phyloP scores from a whole-genome alignment of 2,888 invertebrate species.

The Lasioglossum vierecki region DNA sequence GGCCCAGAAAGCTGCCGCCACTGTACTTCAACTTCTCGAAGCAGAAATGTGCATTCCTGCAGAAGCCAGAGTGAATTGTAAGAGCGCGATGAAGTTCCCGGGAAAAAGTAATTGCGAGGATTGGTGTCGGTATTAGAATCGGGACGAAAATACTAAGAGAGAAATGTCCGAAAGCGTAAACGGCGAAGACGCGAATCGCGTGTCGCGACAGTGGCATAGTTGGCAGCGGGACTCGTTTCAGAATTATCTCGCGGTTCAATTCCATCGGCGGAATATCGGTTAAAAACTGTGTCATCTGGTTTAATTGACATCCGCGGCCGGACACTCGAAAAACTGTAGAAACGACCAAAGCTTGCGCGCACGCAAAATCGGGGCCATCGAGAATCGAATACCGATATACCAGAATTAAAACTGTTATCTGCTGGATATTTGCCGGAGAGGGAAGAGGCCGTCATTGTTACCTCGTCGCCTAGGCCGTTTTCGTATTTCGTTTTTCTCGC shows the following conservation, averaged over 20 bases:
- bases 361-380: slow-evolving; percentile 51
- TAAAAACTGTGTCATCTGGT: slow-evolving; percentile 8
- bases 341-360: slow-evolving; percentile 26
- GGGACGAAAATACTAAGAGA: not conserved
- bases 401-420: slow-evolving; percentile 51
- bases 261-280: slow-evolving; percentile 11
- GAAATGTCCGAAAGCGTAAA: not conserved
- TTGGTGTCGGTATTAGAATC: not conserved
- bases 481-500: slow-evolving; percentile 3
- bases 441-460: slow-evolving; percentile 21
- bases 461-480: not conserved
- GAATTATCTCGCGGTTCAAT: slow-evolving; percentile 8
- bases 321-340: slow-evolving; percentile 1
- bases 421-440: slow-evolving; percentile 12
- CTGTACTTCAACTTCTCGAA: too few relatives aligned
- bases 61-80: too few relatives aligned
- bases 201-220: slow-evolving; percentile 5
- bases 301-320: not conserved
- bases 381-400: slow-evolving; percentile 60
- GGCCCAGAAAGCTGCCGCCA: too few relatives aligned
- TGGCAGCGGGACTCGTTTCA: not conserved
- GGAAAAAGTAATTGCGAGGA: too few relatives aligned
- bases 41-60: too few relatives aligned
- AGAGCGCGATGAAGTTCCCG: too few relatives aligned
- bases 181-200: not conserved